These are phyloP conservation scores for Mormyrus iriodes DNA, from an alignment of 2,113 vertebrate genomes.

Conservation along the genomic window DNA sequence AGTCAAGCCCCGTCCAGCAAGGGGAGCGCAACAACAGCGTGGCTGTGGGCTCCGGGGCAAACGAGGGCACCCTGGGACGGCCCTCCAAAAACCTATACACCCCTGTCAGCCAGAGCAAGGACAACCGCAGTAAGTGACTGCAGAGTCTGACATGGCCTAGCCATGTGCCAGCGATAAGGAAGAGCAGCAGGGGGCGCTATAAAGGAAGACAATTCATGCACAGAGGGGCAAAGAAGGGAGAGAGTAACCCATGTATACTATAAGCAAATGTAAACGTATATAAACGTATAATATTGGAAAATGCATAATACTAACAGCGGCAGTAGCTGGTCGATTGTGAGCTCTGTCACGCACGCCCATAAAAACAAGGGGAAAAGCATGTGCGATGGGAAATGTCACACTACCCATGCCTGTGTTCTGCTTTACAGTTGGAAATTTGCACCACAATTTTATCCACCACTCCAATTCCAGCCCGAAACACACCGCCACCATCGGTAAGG, in stretches of 20 bases:
- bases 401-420: conserved; percentile 45
- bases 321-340: background rate
- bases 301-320: background rate
- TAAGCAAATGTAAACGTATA: background rate
- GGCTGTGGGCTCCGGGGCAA: conserved; percentile 62
- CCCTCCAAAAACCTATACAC: conserved; percentile 78
- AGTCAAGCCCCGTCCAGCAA: conserved; percentile 71
- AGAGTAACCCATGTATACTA: background rate
- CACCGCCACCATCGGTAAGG: conserved; percentile 73
- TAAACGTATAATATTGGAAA: background rate
- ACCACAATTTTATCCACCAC: conserved; percentile 81
- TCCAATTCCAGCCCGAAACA: conserved; percentile 77
- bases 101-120: conserved; percentile 69
- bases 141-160: background rate
- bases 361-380: background rate
- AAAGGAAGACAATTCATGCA: background rate
- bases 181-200: background rate
- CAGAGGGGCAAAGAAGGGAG: background rate
- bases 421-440: conserved; percentile 75
- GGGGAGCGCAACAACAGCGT: conserved; percentile 81
- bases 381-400: no score
- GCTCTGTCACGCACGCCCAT: background rate
- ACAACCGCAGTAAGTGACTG: conserved; percentile 72
- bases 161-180: background rate
- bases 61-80: conserved; percentile 69